A percentile compares a stretch with the other conserved stretches of the same genome.
These are phyloP conservation scores for Aphidius gifuensis DNA, from an alignment of 1,140 invertebrate species.

Conservation along the genomic window DNA sequence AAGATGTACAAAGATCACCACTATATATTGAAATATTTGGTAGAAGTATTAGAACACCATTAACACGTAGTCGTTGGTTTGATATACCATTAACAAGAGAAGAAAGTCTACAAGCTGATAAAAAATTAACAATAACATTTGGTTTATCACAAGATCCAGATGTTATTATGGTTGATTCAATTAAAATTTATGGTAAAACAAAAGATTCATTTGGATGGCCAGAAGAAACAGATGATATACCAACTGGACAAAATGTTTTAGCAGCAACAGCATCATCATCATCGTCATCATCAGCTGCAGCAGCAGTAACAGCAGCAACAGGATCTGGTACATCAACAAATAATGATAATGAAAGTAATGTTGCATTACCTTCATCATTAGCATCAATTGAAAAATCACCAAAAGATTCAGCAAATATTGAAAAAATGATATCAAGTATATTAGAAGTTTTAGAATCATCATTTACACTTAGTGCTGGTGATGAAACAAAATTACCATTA, in stretches of 20 bases:
- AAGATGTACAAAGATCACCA: slow-evolving; percentile 81
- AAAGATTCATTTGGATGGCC: slow-evolving; percentile 97
- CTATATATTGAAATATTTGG: slow-evolving; percentile 83
- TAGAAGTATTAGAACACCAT: slow-evolving; percentile 71
- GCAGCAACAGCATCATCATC: slow-evolving; percentile 41
- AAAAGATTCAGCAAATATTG: slow-evolving; percentile 48
- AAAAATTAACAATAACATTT: slow-evolving; percentile 86
- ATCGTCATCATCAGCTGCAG: slow-evolving; percentile 39
- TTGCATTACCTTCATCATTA: slow-evolving; percentile 47
- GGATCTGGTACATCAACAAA: slow-evolving; percentile 40
- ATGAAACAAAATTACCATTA: slow-evolving; percentile 44
- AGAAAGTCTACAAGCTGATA: slow-evolving; percentile 90
- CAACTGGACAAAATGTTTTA: slow-evolving; percentile 58
- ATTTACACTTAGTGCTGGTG: slow-evolving; percentile 57
- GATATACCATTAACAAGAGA: slow-evolving; percentile 92
- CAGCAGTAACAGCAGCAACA: slow-evolving; percentile 50
- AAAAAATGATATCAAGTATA: slow-evolving; percentile 67
- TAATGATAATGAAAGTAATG: slow-evolving; percentile 49
- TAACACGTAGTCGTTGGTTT: slow-evolving; percentile 85
- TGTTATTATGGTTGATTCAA: slow-evolving; percentile 89
- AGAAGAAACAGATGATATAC: slow-evolving; percentile 86
- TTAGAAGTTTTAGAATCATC: slow-evolving; percentile 74
- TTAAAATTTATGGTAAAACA: slow-evolving; percentile 92
- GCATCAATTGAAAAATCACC: slow-evolving; percentile 57
- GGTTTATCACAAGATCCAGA: slow-evolving; percentile 87